phyloP scores from a whole-genome alignment of 2,888 invertebrate genomes.

The Callyntrura sp. region DNA sequence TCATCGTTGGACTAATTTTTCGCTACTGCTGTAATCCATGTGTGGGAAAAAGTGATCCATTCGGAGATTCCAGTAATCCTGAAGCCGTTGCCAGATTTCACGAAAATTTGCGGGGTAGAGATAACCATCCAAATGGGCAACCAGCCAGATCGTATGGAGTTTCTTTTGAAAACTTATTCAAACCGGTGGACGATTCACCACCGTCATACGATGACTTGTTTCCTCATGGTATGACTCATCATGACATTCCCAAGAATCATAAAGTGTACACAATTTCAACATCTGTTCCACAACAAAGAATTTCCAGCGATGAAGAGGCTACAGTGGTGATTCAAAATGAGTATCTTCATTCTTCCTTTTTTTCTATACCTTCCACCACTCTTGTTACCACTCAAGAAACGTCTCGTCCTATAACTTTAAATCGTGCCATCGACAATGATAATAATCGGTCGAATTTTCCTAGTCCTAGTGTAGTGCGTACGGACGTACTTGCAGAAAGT shows the following conservation, averaged over 20 bases:
- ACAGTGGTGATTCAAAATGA: background rate
- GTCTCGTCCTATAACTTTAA: constrained; percentile 12
- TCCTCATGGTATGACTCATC: constrained; percentile 48
- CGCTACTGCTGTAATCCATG: constrained; percentile 76
- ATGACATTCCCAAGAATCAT: background rate
- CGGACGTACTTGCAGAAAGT: constrained; percentile 54
- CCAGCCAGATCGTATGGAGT: constrained; percentile 35
- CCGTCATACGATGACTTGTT: constrained; percentile 76
- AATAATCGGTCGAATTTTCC: background rate
- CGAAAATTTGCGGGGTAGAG: constrained; percentile 62
- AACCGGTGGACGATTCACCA: constrained; percentile 66
- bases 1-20: constrained; percentile 74
- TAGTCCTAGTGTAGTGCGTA: constrained; percentile 39
- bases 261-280: background rate
- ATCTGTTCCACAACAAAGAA: background rate
- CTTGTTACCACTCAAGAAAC: constrained; percentile 20
- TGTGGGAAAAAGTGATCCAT: constrained; percentile 71
- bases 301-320: background rate
- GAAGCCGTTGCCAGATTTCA: constrained; percentile 73
- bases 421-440: background rate
- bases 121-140: background rate
- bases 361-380: background rate
- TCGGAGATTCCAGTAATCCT: constrained; percentile 65
- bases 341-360: background rate
- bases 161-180: constrained; percentile 65